Conservation (phyloP, 1,140 invertebrate species). For the Myzus persicae region DNA sequence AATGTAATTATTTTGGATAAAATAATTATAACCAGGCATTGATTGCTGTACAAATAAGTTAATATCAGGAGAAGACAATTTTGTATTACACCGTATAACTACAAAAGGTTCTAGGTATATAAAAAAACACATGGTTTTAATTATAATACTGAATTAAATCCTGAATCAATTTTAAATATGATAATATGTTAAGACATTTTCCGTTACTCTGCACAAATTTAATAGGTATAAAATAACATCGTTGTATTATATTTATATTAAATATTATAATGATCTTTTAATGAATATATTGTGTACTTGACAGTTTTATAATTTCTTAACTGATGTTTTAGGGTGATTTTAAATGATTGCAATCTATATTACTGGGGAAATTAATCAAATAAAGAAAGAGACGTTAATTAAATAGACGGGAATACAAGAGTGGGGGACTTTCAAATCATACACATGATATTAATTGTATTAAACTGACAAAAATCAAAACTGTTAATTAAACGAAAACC, state of each 20-base stretch:
- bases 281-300: background rate
- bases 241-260: background rate
- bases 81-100: background rate
- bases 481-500: background rate
- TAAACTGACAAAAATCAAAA: background rate
- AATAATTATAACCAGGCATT: background rate
- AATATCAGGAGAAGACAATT: background rate
- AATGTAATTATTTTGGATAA: background rate
- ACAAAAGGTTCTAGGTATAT: background rate
- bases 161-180: background rate
- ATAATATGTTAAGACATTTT: constrained; percentile 13
- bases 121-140: background rate
- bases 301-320: background rate
- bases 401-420: background rate
- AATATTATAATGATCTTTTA: background rate
- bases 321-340: background rate
- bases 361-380: background rate
- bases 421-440: background rate
- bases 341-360: background rate
- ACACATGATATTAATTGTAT: background rate
- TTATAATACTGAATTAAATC: background rate
- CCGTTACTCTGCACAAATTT: background rate
- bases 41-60: background rate
- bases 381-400: background rate
- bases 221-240: background rate